Evolutionary conservation across 2,888 invertebrate genomes (phyloP).

Genomic region (Coremacera marginata): DNA sequence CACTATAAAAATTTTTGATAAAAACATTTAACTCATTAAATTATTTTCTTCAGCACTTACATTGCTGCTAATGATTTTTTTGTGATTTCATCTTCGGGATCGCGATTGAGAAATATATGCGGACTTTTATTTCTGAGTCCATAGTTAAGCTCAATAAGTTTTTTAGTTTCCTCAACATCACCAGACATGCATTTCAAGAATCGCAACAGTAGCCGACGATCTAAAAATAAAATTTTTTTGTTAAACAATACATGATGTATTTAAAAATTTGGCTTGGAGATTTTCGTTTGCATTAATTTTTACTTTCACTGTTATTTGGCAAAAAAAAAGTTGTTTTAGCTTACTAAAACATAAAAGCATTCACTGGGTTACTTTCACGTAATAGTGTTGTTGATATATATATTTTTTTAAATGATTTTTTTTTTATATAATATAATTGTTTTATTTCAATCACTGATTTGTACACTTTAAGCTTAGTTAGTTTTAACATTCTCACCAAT

Average conservation of each 20-base stretch:
- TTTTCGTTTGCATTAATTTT: neutral
- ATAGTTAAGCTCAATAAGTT: constrained; percentile 66
- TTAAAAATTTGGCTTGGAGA: neutral
- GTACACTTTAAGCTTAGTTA: neutral
- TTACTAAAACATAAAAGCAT: too few species aligned
- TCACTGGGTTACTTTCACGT: too few species aligned
- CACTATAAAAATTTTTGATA: constrained; percentile 47
- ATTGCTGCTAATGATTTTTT: constrained; percentile 58
- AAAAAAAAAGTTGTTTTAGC: neutral
- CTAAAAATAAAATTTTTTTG: constrained; percentile 47
- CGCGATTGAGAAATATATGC: constrained; percentile 71
- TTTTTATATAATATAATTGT: neutral
- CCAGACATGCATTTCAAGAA: constrained; percentile 60
- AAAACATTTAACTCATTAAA: too few species aligned
- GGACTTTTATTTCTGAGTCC: constrained; percentile 71
- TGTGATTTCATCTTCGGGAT: constrained; percentile 66
- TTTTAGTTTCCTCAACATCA: constrained; percentile 59
- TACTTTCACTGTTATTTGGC: neutral
- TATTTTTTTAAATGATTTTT: neutral
- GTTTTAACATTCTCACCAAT: neutral
- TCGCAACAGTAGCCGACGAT: constrained; percentile 60
- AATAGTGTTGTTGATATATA: neutral
- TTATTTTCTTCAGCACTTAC: constrained; percentile 46
- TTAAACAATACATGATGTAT: too few species aligned
- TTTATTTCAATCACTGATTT: neutral